phyloP scores from a whole-genome alignment of 2,113 vertebrate genomes.

The Tiliqua scincoides region DNA sequence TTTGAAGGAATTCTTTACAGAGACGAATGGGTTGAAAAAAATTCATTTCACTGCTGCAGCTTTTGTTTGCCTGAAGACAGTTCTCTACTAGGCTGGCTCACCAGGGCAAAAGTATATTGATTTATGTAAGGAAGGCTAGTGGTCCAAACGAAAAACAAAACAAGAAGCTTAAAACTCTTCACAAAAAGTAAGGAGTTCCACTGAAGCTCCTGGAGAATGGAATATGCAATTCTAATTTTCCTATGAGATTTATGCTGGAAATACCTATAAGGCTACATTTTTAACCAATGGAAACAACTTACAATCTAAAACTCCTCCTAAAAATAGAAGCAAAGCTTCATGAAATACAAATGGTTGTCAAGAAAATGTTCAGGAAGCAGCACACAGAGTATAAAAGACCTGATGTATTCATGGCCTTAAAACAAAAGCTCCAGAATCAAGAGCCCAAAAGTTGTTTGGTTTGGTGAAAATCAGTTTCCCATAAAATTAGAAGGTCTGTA shows the following conservation, averaged over 20 bases:
- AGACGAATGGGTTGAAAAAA: slow-evolving; percentile 6
- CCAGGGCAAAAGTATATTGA: not conserved
- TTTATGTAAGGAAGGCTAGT: slow-evolving; percentile 6
- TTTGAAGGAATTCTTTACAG: slow-evolving; percentile 29
- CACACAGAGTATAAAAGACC: not conserved
- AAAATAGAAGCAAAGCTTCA: not conserved
- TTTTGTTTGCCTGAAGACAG: slow-evolving; percentile 27
- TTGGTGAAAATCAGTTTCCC: not conserved
- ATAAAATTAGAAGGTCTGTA: not conserved
- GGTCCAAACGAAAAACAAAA: not conserved
- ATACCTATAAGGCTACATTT: slow-evolving; percentile 2
- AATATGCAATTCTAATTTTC: not conserved
- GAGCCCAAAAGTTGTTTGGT: too few relatives aligned
- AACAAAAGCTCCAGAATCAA: not conserved
- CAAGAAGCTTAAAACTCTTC: not conserved
- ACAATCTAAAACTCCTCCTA: not conserved
- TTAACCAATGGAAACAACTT: not conserved
- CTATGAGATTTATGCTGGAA: not conserved
- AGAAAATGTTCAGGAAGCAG: slow-evolving; percentile 8
- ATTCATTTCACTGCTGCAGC: slow-evolving; percentile 6
- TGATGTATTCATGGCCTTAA: not conserved
- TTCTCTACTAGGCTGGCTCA: not conserved
- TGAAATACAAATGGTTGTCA: not conserved
- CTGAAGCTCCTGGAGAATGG: not conserved
- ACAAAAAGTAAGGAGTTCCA: slow-evolving; percentile 25